A percentile compares a stretch with the other conserved stretches of the same genome.
Conservation (phyloP, 2,113 vertebrate genomes). For the Nothoprocta perdicaria region DNA sequence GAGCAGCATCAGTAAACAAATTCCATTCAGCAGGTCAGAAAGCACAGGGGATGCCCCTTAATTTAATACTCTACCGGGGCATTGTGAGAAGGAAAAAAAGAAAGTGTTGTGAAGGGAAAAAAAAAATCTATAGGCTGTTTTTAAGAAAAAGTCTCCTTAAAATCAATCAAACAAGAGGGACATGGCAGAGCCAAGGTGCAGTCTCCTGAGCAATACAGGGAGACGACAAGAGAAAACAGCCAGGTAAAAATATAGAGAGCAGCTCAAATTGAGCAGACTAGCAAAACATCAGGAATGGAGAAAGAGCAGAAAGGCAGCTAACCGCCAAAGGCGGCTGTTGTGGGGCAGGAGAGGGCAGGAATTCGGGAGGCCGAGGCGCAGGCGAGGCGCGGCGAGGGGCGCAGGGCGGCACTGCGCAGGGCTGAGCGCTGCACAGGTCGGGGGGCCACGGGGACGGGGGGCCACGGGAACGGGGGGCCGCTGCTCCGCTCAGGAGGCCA, state of each 20-base stretch:
- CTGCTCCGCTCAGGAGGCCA: not conserved
- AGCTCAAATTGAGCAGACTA: conserved; percentile 14
- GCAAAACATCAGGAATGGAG: not conserved
- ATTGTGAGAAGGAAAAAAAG: not conserved
- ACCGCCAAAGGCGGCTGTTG: not conserved
- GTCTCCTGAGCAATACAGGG: not conserved
- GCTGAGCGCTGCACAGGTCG: not conserved
- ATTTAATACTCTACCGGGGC: not conserved
- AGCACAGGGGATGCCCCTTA: not conserved
- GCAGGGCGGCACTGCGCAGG: accelerated
- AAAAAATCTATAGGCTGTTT: not conserved
- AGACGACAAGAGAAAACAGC: not conserved
- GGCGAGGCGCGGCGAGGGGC: not conserved
- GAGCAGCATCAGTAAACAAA: conserved; percentile 19
- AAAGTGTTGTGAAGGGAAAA: not conserved
- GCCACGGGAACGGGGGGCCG: not conserved
- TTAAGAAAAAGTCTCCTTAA: not conserved
- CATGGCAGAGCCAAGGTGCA: not conserved
- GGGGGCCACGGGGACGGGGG: not conserved
- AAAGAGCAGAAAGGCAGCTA: not conserved
- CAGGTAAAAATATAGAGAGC: not conserved
- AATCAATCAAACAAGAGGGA: not conserved
- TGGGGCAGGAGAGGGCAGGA: not conserved
- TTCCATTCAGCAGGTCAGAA: conserved; percentile 34
- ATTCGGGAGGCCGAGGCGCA: not conserved